Conservation (phyloP, 2,888 invertebrate genomes). For the Mesoligia furuncula region DNA sequence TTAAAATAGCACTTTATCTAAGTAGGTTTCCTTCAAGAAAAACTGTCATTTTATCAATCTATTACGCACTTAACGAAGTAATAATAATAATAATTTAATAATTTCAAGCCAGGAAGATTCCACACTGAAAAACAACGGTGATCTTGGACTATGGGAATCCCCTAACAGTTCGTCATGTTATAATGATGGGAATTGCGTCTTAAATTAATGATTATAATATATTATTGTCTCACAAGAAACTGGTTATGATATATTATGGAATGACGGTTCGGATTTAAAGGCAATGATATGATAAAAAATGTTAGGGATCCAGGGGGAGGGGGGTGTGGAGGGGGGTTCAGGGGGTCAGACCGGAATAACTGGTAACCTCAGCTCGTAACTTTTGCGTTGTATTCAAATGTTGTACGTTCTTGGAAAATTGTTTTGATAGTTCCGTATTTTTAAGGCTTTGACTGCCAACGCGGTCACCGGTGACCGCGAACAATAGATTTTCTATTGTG, state of each 20-base stretch:
- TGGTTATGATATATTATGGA: conserved; percentile 24
- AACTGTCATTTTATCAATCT: not conserved
- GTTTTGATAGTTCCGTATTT: not conserved
- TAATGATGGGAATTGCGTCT: conserved; percentile 42
- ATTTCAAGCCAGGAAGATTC: conserved; percentile 32
- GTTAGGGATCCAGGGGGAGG: too few species aligned
- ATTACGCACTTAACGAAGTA: not conserved
- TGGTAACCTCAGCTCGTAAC: too few species aligned
- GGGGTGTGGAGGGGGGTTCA: too few species aligned
- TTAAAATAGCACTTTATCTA: not conserved
- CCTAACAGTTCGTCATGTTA: conserved; percentile 15
- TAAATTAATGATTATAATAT: conserved; percentile 25
- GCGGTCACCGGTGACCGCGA: too few species aligned
- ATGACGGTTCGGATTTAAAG: not conserved
- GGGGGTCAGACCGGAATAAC: too few species aligned
- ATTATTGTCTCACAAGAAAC: conserved; percentile 23
- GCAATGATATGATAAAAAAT: conserved; percentile 11
- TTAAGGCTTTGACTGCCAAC: too few species aligned
- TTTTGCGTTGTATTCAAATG: not conserved
- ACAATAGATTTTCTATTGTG: too few species aligned
- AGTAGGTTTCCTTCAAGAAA: not conserved
- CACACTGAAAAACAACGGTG: conserved; percentile 25
- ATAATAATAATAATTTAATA: conserved; percentile 24
- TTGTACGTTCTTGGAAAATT: not conserved
- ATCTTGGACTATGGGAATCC: conserved; percentile 52